phyloP scores from a whole-genome alignment of 2,113 vertebrate genomes.

The Catagonus wagneri region DNA sequence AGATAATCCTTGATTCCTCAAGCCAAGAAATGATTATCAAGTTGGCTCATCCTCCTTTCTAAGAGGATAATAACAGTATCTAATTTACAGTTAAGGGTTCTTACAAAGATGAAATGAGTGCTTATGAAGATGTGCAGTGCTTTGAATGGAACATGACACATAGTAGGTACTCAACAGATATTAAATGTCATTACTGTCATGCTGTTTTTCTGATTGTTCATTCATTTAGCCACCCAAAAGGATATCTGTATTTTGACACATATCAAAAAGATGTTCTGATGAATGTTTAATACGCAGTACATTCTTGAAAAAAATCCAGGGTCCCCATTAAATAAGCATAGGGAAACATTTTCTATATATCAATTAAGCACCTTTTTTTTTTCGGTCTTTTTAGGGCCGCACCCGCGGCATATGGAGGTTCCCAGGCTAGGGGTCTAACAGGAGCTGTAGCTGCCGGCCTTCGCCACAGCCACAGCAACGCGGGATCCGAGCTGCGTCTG shows the following conservation, averaged over 20 bases:
- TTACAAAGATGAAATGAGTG: rapidly evolving
- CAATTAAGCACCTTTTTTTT: not conserved
- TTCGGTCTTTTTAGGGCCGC: too few species aligned
- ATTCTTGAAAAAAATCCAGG: not conserved
- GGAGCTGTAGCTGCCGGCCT: too few species aligned
- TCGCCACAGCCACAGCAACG: too few species aligned
- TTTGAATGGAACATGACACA: rapidly evolving
- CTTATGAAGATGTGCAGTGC: rapidly evolving
- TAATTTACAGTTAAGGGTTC: not conserved
- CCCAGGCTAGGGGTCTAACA: too few species aligned
- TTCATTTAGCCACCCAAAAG: not conserved
- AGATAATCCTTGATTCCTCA: too few species aligned
- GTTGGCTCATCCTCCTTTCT: not conserved
- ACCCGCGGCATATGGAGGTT: too few species aligned
- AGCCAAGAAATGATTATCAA: not conserved
- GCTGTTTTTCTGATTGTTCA: not conserved
- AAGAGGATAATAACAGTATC: rapidly evolving
- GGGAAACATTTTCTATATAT: not conserved
- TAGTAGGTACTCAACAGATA: too few species aligned
- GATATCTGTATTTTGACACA: not conserved
- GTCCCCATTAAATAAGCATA: not conserved
- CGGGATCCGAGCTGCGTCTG: too few species aligned
- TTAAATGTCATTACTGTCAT: not conserved
- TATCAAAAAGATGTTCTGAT: not conserved
- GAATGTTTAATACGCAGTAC: not conserved